Percentiles rank a stretch among this genome's conserved stretches.
These are phyloP conservation scores for Araneus ventricosus DNA, from an alignment of 1,140 invertebrate species.

Conservation along the genomic window DNA sequence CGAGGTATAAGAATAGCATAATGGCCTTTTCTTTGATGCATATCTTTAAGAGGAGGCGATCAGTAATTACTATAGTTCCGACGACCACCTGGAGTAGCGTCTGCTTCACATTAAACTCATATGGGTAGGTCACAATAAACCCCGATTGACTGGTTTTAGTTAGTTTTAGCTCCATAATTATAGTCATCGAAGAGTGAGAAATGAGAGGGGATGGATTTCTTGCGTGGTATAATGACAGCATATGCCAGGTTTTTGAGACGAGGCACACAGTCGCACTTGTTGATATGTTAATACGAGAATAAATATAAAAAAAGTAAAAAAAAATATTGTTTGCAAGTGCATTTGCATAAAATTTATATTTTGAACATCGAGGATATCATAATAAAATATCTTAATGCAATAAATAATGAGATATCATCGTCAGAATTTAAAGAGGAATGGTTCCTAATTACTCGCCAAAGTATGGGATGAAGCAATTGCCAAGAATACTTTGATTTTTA, in stretches of 20 bases:
- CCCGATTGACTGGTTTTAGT: constrained; percentile 29
- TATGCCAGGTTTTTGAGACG: neutral
- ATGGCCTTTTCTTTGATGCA: neutral
- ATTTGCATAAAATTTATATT: no score
- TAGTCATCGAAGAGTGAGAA: constrained; percentile 32
- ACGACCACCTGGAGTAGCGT: neutral
- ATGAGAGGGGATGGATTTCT: neutral
- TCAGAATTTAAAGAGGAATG: no score
- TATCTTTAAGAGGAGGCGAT: neutral
- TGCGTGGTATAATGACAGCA: neutral
- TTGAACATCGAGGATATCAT: no score
- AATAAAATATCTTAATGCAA: no score
- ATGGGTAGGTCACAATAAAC: neutral
- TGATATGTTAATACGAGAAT: neutral
- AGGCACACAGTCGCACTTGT: neutral
- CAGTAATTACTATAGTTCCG: neutral
- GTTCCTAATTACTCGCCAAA: no score
- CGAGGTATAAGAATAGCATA: neutral
- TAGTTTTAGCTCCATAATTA: constrained; percentile 10
- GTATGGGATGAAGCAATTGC: no score
- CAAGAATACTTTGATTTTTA: no score
- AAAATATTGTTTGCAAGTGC: no score
- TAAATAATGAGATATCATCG: no score
- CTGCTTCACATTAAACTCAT: no score
- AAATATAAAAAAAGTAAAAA: no score